Evolutionary conservation across 1,140 invertebrate genomes (phyloP), one percentile per base, ranked within the genome.

Genomic region (Fopius arisanus): DNA sequence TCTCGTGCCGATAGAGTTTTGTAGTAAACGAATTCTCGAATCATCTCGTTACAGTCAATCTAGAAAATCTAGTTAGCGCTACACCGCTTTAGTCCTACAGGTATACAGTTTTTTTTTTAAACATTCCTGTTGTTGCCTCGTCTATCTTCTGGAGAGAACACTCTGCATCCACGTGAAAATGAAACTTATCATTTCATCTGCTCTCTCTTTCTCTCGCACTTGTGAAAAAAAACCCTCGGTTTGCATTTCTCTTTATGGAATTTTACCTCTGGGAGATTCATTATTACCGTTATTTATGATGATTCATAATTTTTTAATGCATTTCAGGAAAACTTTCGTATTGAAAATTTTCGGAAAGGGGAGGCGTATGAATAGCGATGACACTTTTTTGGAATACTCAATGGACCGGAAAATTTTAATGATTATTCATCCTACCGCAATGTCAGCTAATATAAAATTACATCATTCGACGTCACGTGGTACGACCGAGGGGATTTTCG

Each of bases 271-370:
- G 33, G 21, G 31, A 21, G 67, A 68, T 43, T 41, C 23, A 68
- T 43, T 68, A 68, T 48, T 23, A 41, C 19, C 37, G 33, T 68
- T 40, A 43, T 68, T 43, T 68, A 68, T 16, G 16, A 23, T 68
- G 67, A 68, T 68, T 68, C 67, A 68, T 68, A 40, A 68, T 68
- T 41, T 41, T 68, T 68, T 68, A 68, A 68, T 68, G 33, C 37
- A 68, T 9, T 37, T 7, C 3, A 21, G 43, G 14, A 14, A 51
- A 51, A 37, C 2, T 37, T 37, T 33, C 3, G 31, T 33, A 33
- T 33, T 9, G 9, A 4, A 9, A 9, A 33, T 9, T 9, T 33
- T 33, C 3, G 31, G 9, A 33, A 33, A 33, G 9, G 31, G 31
- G 31, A 4, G 31, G 31, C 9, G 2, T 37, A 31, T 31, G 29